Conservation (phyloP, 2,888 invertebrate species). For the Callyntrura guangdongensis region DNA sequence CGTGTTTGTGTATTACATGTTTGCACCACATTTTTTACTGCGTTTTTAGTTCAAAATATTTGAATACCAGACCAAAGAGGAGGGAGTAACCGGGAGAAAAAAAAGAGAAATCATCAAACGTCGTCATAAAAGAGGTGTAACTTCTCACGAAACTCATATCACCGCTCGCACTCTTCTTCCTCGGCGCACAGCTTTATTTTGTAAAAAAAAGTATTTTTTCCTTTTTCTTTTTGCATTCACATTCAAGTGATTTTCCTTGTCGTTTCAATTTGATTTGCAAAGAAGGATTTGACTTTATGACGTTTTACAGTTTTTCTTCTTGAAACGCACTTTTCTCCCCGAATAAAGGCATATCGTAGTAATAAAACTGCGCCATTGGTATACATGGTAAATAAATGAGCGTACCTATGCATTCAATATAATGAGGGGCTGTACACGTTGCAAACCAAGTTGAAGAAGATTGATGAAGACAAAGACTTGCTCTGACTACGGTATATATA, state of each 20-base stretch:
- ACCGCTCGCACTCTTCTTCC: neutral
- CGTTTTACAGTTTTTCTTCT: too few species aligned
- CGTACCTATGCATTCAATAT: too few species aligned
- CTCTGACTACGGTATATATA: too few species aligned
- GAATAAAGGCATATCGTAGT: too few species aligned
- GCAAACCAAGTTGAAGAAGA: too few species aligned
- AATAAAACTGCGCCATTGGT: too few species aligned
- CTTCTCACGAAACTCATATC: neutral
- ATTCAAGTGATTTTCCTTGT: slow-evolving; percentile 68
- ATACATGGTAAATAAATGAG: too few species aligned
- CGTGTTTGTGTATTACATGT: neutral
- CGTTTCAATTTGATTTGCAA: slow-evolving; percentile 38
- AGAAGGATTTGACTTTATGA: too few species aligned
- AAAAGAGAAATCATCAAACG: neutral
- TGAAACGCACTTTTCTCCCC: too few species aligned
- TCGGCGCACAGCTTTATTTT: neutral
- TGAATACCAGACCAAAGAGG: neutral
- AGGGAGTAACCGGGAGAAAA: too few species aligned
- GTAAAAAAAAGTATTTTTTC: neutral
- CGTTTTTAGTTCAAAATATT: slow-evolving; percentile 24
- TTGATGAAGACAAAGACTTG: too few species aligned
- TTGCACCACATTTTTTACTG: neutral
- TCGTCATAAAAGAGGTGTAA: slow-evolving; percentile 18
- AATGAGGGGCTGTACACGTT: too few species aligned
- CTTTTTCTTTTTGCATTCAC: slow-evolving; percentile 63